Conservation (phyloP, 2,113 vertebrate genomes). For the Ochotona princeps region DNA sequence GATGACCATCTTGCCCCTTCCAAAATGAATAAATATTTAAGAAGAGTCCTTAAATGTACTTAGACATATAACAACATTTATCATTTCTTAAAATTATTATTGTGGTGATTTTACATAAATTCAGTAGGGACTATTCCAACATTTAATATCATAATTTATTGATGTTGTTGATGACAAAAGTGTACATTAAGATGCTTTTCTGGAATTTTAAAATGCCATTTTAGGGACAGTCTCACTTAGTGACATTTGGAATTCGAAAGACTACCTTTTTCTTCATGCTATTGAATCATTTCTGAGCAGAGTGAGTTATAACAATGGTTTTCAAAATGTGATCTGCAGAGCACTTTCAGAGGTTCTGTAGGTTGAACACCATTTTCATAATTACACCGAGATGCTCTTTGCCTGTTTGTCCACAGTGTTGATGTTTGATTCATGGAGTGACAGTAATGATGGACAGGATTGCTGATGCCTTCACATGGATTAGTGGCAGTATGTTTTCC, state of each 20-base stretch:
- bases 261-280: neutral
- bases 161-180: conserved; percentile 23
- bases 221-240: neutral
- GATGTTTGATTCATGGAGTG: neutral
- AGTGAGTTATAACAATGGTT: conserved; percentile 9
- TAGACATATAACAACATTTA: conserved; percentile 36
- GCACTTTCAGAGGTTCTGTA: neutral
- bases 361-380: neutral
- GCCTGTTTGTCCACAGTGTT: neutral
- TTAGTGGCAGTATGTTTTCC: neutral
- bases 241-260: conserved; percentile 25
- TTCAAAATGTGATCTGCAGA: neutral
- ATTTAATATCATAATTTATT: neutral
- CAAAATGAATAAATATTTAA: no score
- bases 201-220: conserved; percentile 17
- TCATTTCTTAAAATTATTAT: conserved; percentile 43
- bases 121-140: conserved; percentile 11
- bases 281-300: neutral
- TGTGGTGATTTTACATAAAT: conserved; percentile 19
- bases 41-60: conserved; percentile 11
- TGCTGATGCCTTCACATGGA: neutral
- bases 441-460: neutral
- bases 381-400: neutral
- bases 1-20: no score
- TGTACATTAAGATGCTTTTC: conserved; percentile 18